phyloP scores from a whole-genome alignment of 2,113 vertebrate species.

The Procapra przewalskii region DNA sequence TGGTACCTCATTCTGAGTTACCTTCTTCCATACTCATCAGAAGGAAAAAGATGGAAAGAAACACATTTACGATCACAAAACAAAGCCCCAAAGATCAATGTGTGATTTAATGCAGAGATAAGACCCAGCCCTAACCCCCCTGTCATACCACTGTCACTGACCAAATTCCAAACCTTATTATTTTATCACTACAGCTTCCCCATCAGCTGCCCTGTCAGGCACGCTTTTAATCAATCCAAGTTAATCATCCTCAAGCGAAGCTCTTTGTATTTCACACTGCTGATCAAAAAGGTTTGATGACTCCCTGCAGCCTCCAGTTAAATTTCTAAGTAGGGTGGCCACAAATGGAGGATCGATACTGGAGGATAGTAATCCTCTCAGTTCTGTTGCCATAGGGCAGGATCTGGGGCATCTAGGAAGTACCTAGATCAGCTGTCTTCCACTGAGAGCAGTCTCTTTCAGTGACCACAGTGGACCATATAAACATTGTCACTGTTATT shows the following conservation, averaged over 20 bases:
- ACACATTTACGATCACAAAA: background rate
- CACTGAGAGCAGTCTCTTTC: background rate
- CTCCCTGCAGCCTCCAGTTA: background rate
- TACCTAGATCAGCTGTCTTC: background rate
- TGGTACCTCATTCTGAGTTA: background rate
- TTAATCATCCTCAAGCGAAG: background rate
- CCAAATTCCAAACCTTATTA: background rate
- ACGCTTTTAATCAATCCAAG: background rate
- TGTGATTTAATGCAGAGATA: background rate
- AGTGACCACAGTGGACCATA: background rate
- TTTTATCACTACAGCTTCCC: background rate
- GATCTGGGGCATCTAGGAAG: background rate
- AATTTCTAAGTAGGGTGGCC: background rate
- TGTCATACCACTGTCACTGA: rapidly evolving
- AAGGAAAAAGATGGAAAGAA: background rate
- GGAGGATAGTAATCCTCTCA: background rate
- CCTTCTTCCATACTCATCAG: background rate
- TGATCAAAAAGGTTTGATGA: background rate
- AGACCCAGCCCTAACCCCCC: background rate
- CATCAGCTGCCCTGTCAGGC: background rate
- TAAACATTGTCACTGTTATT: background rate
- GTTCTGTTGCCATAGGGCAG: background rate
- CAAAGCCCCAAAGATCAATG: background rate
- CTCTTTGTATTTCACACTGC: background rate
- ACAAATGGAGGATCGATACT: background rate